Conservation (phyloP, 1,140 invertebrate species). For the Bilobella aurantiaca region DNA sequence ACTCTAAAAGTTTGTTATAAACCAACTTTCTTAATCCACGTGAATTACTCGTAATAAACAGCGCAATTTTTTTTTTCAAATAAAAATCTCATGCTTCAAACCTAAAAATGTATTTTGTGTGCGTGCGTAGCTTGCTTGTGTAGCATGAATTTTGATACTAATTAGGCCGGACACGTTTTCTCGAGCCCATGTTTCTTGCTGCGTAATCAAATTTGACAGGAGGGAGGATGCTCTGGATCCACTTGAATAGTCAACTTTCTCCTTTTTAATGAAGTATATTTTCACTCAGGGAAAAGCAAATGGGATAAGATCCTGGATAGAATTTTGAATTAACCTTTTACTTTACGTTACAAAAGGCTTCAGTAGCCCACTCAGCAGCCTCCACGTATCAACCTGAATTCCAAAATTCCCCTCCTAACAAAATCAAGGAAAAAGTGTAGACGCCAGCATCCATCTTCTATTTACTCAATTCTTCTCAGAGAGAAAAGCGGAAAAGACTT, state of each 20-base stretch:
- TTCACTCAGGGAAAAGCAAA: conserved; percentile 1
- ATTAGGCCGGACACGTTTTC: background rate
- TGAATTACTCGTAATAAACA: no score
- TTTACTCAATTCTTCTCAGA: background rate
- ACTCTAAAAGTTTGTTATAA: no score
- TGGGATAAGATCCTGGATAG: background rate
- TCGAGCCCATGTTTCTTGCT: background rate
- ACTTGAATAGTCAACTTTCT: background rate
- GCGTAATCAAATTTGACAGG: background rate
- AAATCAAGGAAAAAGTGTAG: background rate
- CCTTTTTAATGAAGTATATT: background rate
- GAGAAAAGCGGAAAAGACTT: background rate
- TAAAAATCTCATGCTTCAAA: no score
- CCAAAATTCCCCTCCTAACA: background rate
- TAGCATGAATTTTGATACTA: no score
- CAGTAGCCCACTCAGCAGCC: background rate
- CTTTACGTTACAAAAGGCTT: background rate
- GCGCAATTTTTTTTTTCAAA: no score
- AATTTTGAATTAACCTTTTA: background rate
- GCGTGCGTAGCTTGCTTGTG: no score
- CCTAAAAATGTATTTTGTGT: no score
- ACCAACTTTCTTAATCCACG: no score
- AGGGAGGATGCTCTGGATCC: background rate
- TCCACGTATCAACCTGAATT: background rate
- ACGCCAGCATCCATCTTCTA: background rate